Evolutionary conservation across 1,140 invertebrate species (phyloP), one percentile per base, ranked within the genome.

Genomic region (Cotesia typhae): DNA sequence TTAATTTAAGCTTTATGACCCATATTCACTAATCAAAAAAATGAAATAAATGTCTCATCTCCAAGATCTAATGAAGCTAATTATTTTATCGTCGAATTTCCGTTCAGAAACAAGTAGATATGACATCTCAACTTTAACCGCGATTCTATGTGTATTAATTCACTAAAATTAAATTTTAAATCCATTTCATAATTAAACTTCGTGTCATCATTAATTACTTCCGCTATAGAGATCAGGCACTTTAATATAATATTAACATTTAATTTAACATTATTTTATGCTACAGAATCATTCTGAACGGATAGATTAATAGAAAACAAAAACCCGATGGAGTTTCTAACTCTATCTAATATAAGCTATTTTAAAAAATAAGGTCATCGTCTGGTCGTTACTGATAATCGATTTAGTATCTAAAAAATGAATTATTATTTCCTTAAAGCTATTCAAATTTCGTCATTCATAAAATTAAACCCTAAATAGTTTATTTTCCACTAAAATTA

Each of bases 201-300:
- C 17, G 36, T 67, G 66, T 57, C 14, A 36, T 52, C 47, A 47
- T 52, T 67, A 67, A 67, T 67, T 53, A 67, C 53, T 67, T 67
- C 53, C 53, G 53, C 41, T 47, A 7, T 9, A 6, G 41, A 47
- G 10, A 47, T 47, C 41, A 10, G 6, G 41, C 6, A 10, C 41
- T 28, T 28, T 28, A 28, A 28, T 3, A 2, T 28, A 28, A 28
- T 3, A 28, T 28, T 28, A 28, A 47, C 10, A 7, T 47, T 47
- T 1, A 47, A 10, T 47, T 47, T 9, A 9, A 47, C 41, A 47
- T 1, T 28, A 28, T 28, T 28, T 28, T 28, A 28, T 47, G 41
- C 4, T 10, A 47, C 5, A 6, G 41, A 47, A 47, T 47, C 41
- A 47, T 47, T 47, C 5, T 9, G 41, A 47, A 47, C 41, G 41